A percentile compares a stretch with the other conserved stretches of the same genome.
Evolutionary conservation across 2,797 vertebrate genomes (phyloP).

Genomic region (Pangasius sanitwongsei): DNA sequence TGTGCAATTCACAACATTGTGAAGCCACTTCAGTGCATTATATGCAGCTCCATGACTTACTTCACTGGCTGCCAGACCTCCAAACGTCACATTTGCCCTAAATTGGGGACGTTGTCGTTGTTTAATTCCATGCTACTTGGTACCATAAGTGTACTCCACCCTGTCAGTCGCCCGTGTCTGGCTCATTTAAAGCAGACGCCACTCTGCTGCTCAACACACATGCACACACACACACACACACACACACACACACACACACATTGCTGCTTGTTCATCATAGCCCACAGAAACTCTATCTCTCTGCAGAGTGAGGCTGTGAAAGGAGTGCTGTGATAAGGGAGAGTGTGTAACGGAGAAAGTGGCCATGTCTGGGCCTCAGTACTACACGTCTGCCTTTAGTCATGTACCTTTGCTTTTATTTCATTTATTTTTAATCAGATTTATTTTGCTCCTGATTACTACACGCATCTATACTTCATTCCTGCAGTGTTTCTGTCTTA

Average conservation of each 20-base stretch:
- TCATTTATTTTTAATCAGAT: not conserved
- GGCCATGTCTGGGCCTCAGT: constrained; percentile 32
- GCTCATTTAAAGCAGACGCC: constrained; percentile 48
- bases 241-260: not conserved
- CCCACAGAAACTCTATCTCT: constrained; percentile 47
- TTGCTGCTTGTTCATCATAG: constrained; percentile 28
- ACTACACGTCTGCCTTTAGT: not conserved
- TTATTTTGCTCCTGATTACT: not conserved
- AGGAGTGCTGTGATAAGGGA: constrained; percentile 17
- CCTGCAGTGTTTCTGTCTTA: constrained; percentile 1
- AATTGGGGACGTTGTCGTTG: constrained; percentile 38
- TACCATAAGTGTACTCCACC: constrained; percentile 32
- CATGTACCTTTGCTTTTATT: constrained; percentile 11
- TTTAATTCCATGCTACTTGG: constrained; percentile 32
- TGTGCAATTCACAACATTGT: constrained; percentile 17
- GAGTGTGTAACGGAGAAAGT: constrained; percentile 25
- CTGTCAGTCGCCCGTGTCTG: constrained; percentile 44
- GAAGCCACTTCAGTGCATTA: constrained; percentile 32
- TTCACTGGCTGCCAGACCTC: constrained; percentile 25
- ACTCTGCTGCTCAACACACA: constrained; percentile 24
- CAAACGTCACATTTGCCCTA: constrained; percentile 20
- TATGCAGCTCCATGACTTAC: constrained; percentile 30
- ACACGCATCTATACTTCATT: not conserved
- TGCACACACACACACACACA: not conserved
- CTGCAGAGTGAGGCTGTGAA: constrained; percentile 43